Conservation (phyloP, 1,140 invertebrate species). For the Gryon sp. region DNA sequence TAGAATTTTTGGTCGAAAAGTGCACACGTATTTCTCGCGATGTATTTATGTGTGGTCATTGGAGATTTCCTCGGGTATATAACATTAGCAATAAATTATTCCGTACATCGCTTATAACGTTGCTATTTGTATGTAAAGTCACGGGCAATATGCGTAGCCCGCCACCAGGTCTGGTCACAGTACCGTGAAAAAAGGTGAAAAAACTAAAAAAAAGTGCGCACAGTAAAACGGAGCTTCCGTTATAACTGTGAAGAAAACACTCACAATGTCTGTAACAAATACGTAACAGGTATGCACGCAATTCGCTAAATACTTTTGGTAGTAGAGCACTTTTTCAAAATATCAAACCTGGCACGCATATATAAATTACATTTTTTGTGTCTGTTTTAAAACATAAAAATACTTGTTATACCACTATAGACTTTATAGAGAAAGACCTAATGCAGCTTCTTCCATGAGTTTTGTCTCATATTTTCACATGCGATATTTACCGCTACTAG, state of each 20-base stretch:
- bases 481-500: slow-evolving; percentile 1
- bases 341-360: slow-evolving; percentile 6
- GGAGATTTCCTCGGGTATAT: slow-evolving; percentile 57
- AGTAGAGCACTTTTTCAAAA: background rate
- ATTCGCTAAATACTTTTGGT: slow-evolving; percentile 40
- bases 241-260: slow-evolving; percentile 40
- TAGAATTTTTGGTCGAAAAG: slow-evolving; percentile 53
- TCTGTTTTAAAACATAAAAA: no score
- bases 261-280: slow-evolving; percentile 37
- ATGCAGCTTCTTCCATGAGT: no score
- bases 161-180: slow-evolving; percentile 37
- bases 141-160: slow-evolving; percentile 53
- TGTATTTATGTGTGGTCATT: slow-evolving; percentile 57
- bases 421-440: no score
- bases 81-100: slow-evolving; percentile 62
- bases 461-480: slow-evolving; percentile 15
- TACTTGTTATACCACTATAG: no score
- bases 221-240: slow-evolving; percentile 37
- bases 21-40: slow-evolving; percentile 43
- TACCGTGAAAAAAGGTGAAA: slow-evolving; percentile 43
- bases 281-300: background rate
- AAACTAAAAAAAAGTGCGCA: no score
- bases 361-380: no score
- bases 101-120: slow-evolving; percentile 47
- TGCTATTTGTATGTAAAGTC: slow-evolving; percentile 50